Percentiles rank a stretch among this genome's conserved stretches.
Evolutionary conservation across 2,797 vertebrate species (phyloP).

Genomic region (Hemibagrus guttatus): DNA sequence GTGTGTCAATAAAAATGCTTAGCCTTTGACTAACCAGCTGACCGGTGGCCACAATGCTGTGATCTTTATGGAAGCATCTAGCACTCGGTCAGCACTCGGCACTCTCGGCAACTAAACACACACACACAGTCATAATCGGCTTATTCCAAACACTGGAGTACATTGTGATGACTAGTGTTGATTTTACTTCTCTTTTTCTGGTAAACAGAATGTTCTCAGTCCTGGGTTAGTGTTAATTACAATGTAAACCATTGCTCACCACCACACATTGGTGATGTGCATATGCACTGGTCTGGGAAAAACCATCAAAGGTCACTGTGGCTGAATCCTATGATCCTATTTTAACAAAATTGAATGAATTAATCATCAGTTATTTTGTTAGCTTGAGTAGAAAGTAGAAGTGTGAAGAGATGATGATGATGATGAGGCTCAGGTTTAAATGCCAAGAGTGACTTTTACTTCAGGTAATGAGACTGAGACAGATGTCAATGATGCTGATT

Average conservation of each 20-base stretch:
- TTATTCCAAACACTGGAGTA: conserved; percentile 38
- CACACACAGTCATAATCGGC: conserved; percentile 32
- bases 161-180: conserved; percentile 32
- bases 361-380: neutral
- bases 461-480: neutral
- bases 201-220: conserved; percentile 30
- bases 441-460: neutral
- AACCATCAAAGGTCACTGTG: neutral
- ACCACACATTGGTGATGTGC: neutral
- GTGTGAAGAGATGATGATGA: neutral
- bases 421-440: neutral
- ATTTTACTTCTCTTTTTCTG: conserved; percentile 46
- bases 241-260: neutral
- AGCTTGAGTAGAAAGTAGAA: neutral
- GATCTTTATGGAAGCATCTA: conserved; percentile 63
- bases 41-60: conserved; percentile 39
- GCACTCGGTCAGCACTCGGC: conserved; percentile 64
- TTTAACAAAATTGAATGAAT: too few species aligned
- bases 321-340: neutral
- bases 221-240: neutral
- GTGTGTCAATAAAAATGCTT: conserved; percentile 20
- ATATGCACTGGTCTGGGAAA: neutral
- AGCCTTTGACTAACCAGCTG: conserved; percentile 55
- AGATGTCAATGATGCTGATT: neutral
- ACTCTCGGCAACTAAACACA: neutral